Base-by-base conservation (phyloP, 2,888 invertebrate species). In the Alviniconcha strummeri region DNA sequence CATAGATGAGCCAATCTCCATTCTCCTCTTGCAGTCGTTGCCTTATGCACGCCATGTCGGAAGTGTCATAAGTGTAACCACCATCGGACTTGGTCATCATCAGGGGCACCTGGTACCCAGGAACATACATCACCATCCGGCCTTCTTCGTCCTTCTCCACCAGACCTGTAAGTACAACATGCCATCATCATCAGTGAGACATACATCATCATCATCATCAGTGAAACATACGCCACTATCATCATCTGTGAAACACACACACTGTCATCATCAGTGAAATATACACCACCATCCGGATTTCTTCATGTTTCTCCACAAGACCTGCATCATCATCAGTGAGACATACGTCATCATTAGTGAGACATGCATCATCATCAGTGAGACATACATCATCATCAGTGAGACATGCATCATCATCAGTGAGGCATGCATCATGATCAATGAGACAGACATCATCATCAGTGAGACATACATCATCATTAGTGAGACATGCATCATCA, bases 41-140 rank as follows among this genome's bases (percentile, higher is more conserved):
- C 90, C 96, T 96, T 36, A 99, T 95, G 5, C 98, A 96, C 1
- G 99, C 98, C 95, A 99, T 95, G 93, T 99, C 99, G 0, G 99
- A 99, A 0, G 99, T 99, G 92, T 99, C 99, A 93, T 99, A 99
- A 0, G 99, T 99, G 91, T 94, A 96, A 19, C 98, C 98, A 64
- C 99, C 99, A 94, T 99, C 99, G 1, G 98, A 97, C 94, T 99
- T 99, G 0, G 99, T 96, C 55, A 99, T 95, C 0, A 98, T 99
- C 82, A 99, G 94, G 0, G 99, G 99, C 85, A 99, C 92, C 7
- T 90, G 88, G 76, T 91, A 90, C 6, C 92, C 94, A 1, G 91
- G 91, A 0, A 94, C 92, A 90, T 94, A 95, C 91, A 94, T 92
- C 8, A 95, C 96, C 81, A 96, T 96, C 5, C 95, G 94, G 36